Base-by-base conservation (phyloP, 2,888 invertebrate genomes). In the Pomacea canaliculata region DNA sequence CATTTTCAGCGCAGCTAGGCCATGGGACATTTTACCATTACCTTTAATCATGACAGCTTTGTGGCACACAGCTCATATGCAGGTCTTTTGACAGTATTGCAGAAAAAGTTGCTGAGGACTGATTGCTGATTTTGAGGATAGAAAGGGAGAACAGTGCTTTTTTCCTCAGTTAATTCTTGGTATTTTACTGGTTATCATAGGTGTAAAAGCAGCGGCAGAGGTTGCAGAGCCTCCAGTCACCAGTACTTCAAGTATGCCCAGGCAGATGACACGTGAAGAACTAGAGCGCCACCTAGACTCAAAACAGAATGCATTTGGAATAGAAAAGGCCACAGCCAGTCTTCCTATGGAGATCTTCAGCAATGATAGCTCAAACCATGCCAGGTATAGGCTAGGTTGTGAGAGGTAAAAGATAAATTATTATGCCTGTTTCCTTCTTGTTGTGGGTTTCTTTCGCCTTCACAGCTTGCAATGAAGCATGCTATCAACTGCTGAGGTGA, bases 271-370 rank as follows among this genome's bases (percentile, higher is more conserved):
- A 13, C 95, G 96, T 0, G 97, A 96, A 88, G 97, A 97, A 91
- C 95, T 97, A 12, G 96, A 97, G 90, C 93, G 96, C 63, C 97
- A 97, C 89, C 92, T 97, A 80, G 96, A 97, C 90, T 95, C 96
- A 94, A 95, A 89, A 92, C 95, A 91, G 95, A 96, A 90, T 92
- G 96, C 80, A 93, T 88, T 88, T 80, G 88, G 87, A n/a, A 87
- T 90, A 70, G 96, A 96, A 90, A 93, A 95, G 83, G 95, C 96
- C 56, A 96, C 96, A 0, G 94, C 96, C 1, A 96, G 96, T 18
- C 95, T 97, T 51, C 97, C 97, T 8, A 95, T 95, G 65, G 97
- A 97, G 92, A 96, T 97, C 95, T 97, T 97, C 89, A 97, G 96
- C 91, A 97, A 97, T 91, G 97, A 97, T 87, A 96, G 96, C 73